Evolutionary conservation across 2,113 vertebrate genomes (phyloP).

Genomic region (Clarias macrocephalus): DNA sequence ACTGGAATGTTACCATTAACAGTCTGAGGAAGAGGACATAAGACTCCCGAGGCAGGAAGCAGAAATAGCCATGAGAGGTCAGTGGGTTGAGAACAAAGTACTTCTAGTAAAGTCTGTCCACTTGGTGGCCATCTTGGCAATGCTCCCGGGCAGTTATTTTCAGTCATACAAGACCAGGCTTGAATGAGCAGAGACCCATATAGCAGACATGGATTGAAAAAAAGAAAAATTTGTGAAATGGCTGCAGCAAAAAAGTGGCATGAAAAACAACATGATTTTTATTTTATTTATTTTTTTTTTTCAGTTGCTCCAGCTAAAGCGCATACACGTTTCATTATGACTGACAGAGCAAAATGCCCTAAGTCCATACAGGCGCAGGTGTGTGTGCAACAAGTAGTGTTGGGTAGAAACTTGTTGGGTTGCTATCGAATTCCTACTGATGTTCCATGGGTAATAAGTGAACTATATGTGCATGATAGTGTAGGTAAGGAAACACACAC

Average conservation of each 20-base stretch:
- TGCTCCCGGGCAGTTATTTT: conserved; percentile 11
- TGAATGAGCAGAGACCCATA: neutral
- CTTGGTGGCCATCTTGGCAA: conserved; percentile 18
- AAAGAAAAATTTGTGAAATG: neutral
- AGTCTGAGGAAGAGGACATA: conserved; percentile 15
- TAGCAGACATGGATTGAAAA: neutral
- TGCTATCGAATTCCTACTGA: neutral
- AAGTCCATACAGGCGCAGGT: conserved; percentile 2
- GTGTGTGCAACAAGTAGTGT: neutral
- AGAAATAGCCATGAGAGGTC: conserved; percentile 33
- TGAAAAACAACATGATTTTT: neutral
- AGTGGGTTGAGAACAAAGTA: conserved; percentile 12
- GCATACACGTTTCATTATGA: neutral
- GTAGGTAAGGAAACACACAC: neutral
- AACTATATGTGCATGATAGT: neutral
- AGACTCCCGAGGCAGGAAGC: conserved; percentile 28
- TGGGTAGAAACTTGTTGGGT: neutral
- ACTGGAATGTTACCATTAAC: neutral
- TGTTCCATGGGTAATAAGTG: neutral
- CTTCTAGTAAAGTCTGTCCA: conserved; percentile 22
- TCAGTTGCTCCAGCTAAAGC: neutral
- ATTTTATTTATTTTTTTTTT: neutral
- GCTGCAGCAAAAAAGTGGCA: neutral
- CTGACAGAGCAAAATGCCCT: neutral
- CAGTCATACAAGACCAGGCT: neutral